Evolutionary conservation across 1,140 invertebrate species (phyloP).

Genomic region (Scaptomyza hsui): DNA sequence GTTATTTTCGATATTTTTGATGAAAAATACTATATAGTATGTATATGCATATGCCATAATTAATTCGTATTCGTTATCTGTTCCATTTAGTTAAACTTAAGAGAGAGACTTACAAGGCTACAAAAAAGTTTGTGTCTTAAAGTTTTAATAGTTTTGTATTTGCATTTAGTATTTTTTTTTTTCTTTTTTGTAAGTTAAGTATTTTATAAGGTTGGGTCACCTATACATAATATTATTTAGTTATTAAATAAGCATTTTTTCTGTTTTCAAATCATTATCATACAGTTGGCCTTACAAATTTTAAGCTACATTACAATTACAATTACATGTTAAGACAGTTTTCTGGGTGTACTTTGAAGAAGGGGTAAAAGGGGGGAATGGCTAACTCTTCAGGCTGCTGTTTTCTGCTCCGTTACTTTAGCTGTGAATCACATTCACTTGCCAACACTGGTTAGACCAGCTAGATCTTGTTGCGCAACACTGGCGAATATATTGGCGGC

Average conservation of each 20-base stretch:
- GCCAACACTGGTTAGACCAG: slow-evolving; percentile 17
- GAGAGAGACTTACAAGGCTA: not conserved
- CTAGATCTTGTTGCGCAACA: slow-evolving; percentile 22
- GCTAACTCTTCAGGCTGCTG: not conserved
- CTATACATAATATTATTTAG: slow-evolving; percentile 1
- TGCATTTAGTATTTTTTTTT: slow-evolving; percentile 3
- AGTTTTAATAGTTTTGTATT: slow-evolving; percentile 5
- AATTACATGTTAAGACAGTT: slow-evolving; percentile 30
- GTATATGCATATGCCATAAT: not conserved
- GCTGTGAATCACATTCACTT: slow-evolving; percentile 30
- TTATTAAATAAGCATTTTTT: slow-evolving; percentile 1
- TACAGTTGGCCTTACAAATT: slow-evolving; percentile 46
- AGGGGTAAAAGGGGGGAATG: not conserved
- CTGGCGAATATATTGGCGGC: slow-evolving; percentile 56
- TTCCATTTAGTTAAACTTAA: not conserved
- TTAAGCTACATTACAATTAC: slow-evolving; percentile 41
- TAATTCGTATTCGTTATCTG: not conserved
- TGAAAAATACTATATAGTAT: not conserved
- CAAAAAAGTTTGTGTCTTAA: not conserved
- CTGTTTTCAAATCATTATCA: slow-evolving; percentile 31
- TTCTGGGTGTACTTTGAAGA: too few relatives aligned
- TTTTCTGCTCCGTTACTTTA: not conserved
- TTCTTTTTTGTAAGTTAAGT: not conserved
- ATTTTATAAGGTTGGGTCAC: not conserved
- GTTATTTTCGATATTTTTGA: not conserved